Conservation (phyloP, 2,888 invertebrate genomes). For the Acrocyrtus sp. region DNA sequence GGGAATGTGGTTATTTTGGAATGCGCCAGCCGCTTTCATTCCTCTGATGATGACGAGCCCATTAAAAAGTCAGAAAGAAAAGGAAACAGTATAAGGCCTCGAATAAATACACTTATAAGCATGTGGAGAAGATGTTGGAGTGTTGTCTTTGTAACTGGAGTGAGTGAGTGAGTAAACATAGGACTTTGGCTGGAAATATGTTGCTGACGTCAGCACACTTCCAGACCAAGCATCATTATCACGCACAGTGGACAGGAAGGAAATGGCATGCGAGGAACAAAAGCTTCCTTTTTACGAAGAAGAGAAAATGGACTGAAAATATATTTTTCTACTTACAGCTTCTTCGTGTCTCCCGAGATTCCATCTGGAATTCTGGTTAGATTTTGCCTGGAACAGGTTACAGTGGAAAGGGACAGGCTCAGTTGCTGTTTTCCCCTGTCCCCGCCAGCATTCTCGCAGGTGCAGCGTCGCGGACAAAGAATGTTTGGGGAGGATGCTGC, state of each 20-base stretch:
- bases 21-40: too few species aligned
- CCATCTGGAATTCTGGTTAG: constrained; percentile 54
- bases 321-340: constrained; percentile 53
- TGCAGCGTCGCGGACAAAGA: constrained; percentile 25
- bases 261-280: background rate
- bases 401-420: constrained; percentile 25
- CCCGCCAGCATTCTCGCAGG: constrained; percentile 13
- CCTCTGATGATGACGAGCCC: too few species aligned
- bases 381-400: constrained; percentile 49
- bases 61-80: too few species aligned
- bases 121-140: too few species aligned
- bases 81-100: too few species aligned
- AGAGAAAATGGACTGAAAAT: background rate
- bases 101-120: too few species aligned
- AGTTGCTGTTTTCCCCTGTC: constrained; percentile 7
- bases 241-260: too few species aligned
- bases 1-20: too few species aligned
- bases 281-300: background rate
- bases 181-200: background rate
- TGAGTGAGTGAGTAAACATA: background rate
- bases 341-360: constrained; percentile 39
- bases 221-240: background rate
- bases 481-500: background rate
- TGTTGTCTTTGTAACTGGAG: background rate
- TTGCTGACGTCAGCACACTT: background rate